phyloP scores from a whole-genome alignment of 2,113 vertebrate genomes.

The Progne subis region DNA sequence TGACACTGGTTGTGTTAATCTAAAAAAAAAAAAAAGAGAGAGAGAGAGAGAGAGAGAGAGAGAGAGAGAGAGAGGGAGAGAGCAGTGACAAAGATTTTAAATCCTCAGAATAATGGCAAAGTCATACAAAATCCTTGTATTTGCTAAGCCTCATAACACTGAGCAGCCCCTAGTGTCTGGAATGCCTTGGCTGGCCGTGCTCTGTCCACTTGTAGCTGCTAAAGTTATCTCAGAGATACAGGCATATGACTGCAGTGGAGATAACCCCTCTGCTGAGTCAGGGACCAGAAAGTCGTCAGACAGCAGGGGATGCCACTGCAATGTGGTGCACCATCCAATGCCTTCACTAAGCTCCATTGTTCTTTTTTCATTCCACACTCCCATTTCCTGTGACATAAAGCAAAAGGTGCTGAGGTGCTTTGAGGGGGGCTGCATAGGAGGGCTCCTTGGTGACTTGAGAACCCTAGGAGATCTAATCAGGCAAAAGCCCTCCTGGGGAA shows the following conservation, averaged over 20 bases:
- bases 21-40: background rate
- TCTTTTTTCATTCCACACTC: background rate
- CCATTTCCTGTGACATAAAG: background rate
- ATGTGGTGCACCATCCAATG: background rate
- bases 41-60: no score
- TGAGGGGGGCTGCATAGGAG: background rate
- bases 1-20: background rate
- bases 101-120: background rate
- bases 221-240: background rate
- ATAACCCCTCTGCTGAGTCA: background rate
- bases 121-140: background rate
- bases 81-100: background rate
- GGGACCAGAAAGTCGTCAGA: background rate
- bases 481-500: rapidly evolving
- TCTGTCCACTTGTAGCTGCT: background rate
- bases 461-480: background rate
- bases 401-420: background rate
- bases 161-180: background rate
- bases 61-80: no score
- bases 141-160: background rate
- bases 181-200: background rate
- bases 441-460: background rate
- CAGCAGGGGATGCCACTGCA: background rate
- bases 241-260: background rate
- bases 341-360: background rate